phyloP scores from a whole-genome alignment of 2,113 vertebrate genomes.

The Chlamydotis undulata region DNA sequence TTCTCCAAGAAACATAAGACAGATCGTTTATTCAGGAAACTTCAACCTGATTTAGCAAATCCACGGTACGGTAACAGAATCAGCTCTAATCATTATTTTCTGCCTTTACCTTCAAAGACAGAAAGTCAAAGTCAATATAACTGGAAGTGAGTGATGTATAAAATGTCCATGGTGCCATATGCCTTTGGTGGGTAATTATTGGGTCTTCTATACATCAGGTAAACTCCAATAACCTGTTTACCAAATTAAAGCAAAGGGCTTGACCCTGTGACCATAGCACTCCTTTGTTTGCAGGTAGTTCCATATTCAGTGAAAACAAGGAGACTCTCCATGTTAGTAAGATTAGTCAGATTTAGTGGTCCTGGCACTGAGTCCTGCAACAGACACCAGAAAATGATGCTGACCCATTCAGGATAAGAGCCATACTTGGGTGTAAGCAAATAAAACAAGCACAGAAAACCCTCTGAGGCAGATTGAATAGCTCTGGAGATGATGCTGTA shows the following conservation, averaged over 20 bases:
- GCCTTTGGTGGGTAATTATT: background rate
- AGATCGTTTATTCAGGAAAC: background rate
- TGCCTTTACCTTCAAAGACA: background rate
- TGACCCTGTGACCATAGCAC: background rate
- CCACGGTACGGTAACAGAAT: background rate
- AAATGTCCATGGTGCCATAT: background rate
- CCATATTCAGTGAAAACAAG: background rate
- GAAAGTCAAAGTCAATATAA: background rate
- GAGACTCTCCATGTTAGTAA: background rate
- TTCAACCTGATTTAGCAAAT: background rate
- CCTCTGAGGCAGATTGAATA: background rate
- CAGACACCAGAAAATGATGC: background rate
- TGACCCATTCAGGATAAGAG: background rate
- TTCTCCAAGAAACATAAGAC: background rate
- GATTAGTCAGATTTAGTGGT: background rate
- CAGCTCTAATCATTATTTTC: background rate
- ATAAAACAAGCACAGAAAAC: background rate
- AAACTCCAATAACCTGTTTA: background rate
- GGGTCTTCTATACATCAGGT: background rate
- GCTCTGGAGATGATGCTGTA: background rate
- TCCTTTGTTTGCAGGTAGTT: background rate
- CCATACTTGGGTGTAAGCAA: background rate
- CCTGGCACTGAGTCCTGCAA: background rate
- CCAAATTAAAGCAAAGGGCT: background rate
- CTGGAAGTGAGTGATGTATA: background rate